Base-by-base conservation (phyloP, 2,888 invertebrate genomes). In the Epirrhoe tristata region DNA sequence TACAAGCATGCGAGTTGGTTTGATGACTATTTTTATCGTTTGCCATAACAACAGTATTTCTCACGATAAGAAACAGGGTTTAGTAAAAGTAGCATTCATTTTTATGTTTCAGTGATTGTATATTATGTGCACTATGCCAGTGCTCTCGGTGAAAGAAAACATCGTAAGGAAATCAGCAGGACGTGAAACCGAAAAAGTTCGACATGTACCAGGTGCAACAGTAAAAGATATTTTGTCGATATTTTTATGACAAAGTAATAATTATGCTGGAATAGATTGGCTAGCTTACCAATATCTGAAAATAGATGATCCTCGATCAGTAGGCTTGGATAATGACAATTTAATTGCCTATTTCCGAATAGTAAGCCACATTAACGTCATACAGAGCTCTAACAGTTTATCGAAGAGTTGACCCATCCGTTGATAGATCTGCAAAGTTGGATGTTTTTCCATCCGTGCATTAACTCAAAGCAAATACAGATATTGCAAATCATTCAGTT, bases 371-470 rank as follows among this genome's bases (percentile, higher is more conserved):
- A 64, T 50, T 43, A 39, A 24, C 51, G 54, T 59, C 59, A 59
- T 5, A 48, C 59, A 55, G 59, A 50, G 39, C 39, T 39, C 58
- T 43, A 62, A 56, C 58, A 54, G 56, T 56, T 67, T 48, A 63
- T 50, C 52, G 46, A 67, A 48, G 64, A 64, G 64, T 62, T 65
- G 58, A 53, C 57, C 39, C 50, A 64, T 58, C 66, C 14, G 43
- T 62, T 65, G 58, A 56, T 54, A 32, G 54, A 64, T 58, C 66
- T 6, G 43, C 54, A 60, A 51, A 65, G 57, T 58, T 58, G n/a
- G 34, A 36, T 56, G 61, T 68, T 62, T 68, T 59, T 58, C 65
- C 63, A 66, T 58, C 48, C 54, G 55, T 60, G 36, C 61, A 63
- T 67, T 63, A 60, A 57, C 48, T 55, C 51, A 43, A 51, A 50